These are phyloP conservation scores for Heterochromis multidens DNA, from an alignment of 2,113 vertebrate genomes.

Conservation along the genomic window DNA sequence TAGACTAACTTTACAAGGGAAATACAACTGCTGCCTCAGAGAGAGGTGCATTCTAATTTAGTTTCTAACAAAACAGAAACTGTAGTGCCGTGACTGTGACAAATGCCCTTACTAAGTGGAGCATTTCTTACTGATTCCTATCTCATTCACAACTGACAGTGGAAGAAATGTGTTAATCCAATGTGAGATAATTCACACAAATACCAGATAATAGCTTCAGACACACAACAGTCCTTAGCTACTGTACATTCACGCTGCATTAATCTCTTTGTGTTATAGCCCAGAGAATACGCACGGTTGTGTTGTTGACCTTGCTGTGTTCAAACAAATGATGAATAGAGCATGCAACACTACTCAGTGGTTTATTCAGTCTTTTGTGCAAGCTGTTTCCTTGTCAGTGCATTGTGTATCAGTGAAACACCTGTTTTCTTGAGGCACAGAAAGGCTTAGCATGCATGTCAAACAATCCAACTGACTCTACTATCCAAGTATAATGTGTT, in stretches of 20 bases:
- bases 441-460: too few relatives aligned
- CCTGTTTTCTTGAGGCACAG: slow-evolving; percentile 33
- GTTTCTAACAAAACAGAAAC: not conserved
- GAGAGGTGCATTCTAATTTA: not conserved
- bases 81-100: not conserved
- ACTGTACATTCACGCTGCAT: not conserved
- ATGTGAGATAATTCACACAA: not conserved
- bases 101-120: not conserved
- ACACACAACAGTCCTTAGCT: not conserved
- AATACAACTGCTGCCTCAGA: not conserved
- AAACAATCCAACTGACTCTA: not conserved
- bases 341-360: not conserved
- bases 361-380: slow-evolving; percentile 1
- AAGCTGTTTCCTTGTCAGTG: slow-evolving; percentile 26
- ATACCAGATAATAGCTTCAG: not conserved
- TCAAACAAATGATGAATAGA: slow-evolving; percentile 12
- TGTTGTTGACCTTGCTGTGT: slow-evolving; percentile 19
- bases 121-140: not conserved
- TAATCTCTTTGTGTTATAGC: not conserved
- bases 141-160: not conserved
- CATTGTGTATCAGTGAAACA: not conserved
- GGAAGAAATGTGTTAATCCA: not conserved
- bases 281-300: not conserved
- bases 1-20: not conserved
- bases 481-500: not conserved